phyloP scores from a whole-genome alignment of 2,797 vertebrate species.

The Poeciliopsis turneri region DNA sequence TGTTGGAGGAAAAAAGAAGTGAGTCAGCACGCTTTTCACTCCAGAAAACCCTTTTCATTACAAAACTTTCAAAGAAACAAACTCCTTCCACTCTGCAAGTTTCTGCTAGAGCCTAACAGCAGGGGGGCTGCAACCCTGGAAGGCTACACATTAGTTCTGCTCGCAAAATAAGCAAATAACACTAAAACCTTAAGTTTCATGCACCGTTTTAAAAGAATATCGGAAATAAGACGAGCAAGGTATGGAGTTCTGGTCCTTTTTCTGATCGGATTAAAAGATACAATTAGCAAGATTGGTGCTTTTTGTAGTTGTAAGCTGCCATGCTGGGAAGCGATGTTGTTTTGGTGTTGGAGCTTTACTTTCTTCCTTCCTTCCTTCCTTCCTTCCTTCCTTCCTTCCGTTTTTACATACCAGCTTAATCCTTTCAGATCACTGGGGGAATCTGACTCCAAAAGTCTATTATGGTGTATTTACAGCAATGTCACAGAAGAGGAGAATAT shows the following conservation, averaged over 20 bases:
- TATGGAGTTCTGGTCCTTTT: background rate
- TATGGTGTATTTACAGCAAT: constrained; percentile 5
- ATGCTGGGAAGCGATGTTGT: background rate
- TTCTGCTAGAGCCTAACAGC: background rate
- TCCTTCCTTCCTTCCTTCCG: background rate
- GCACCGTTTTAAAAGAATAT: background rate
- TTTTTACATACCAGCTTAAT: background rate
- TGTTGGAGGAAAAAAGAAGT: too few relatives aligned
- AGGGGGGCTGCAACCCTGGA: background rate
- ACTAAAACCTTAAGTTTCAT: background rate
- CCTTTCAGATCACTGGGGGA: background rate
- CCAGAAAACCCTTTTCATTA: background rate
- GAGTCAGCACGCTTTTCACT: background rate
- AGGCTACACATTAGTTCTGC: background rate
- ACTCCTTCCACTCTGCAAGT: background rate
- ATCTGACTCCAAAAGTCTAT: background rate
- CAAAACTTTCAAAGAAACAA: background rate
- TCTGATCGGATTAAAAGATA: background rate
- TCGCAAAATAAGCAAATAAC: background rate
- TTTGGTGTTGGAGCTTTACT: background rate
- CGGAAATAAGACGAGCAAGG: background rate
- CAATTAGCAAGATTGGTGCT: background rate
- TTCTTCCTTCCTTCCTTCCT: background rate
- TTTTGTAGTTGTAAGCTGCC: background rate
- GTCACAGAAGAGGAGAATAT: background rate